Conservation (phyloP, 2,888 invertebrate species). For the Ctena decussata region DNA sequence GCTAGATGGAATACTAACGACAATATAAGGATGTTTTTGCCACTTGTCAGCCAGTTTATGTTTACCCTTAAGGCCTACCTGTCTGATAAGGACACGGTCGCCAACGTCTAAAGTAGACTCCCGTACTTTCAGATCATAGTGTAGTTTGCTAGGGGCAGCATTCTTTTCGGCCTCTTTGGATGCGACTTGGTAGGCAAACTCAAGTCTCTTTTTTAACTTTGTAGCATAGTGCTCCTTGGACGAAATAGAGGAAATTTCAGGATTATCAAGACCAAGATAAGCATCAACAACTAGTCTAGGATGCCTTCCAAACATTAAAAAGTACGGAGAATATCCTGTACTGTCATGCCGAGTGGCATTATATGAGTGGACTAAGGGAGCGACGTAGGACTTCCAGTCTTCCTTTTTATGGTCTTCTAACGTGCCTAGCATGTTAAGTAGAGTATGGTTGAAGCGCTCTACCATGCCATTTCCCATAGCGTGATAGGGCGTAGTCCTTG, state of each 20-base stretch:
- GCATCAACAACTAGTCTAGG: neutral
- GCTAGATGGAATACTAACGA: conserved; percentile 19
- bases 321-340: neutral
- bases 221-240: neutral
- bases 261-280: neutral
- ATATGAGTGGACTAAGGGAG: neutral
- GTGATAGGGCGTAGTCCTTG: neutral
- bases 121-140: neutral
- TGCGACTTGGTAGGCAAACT: too few species aligned
- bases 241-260: neutral
- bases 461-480: neutral
- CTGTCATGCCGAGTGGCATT: neutral
- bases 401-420: neutral
- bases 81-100: neutral
- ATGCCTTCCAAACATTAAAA: neutral
- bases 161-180: neutral
- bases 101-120: neutral
- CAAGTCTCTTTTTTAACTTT: neutral
- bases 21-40: conserved; percentile 24
- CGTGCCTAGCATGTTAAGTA: neutral
- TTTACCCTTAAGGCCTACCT: neutral
- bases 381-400: neutral
- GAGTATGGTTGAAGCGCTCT: neutral
- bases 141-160: neutral
- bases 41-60: conserved; percentile 18